Conservation (phyloP, 2,797 vertebrate genomes). For the Gephyroberyx darwinii region DNA sequence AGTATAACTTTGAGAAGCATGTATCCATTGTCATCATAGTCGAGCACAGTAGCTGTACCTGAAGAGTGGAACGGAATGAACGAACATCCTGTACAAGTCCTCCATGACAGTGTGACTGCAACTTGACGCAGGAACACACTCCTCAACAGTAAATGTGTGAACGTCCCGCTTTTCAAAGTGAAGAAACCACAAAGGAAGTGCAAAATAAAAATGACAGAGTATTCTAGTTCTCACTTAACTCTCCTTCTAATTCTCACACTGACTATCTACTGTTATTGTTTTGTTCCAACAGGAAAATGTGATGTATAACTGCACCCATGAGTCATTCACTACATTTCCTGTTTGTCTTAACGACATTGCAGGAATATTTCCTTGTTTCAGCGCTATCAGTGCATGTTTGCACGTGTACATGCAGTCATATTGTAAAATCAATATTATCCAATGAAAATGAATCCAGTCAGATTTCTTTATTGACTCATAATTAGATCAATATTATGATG, state of each 20-base stretch:
- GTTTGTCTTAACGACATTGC: conserved; percentile 52
- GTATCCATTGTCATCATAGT: background rate
- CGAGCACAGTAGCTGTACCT: background rate
- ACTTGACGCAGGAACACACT: conserved; percentile 4
- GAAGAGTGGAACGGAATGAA: conserved; percentile 1
- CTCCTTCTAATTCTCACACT: conserved; percentile 18
- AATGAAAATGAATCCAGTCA: background rate
- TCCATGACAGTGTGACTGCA: conserved; percentile 31
- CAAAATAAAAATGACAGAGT: no score
- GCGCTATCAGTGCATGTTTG: background rate
- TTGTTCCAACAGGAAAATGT: conserved; percentile 58
- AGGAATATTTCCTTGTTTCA: conserved; percentile 29
- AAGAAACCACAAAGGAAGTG: conserved; percentile 13
- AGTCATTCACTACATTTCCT: conserved; percentile 67
- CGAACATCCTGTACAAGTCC: conserved; percentile 46
- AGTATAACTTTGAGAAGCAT: background rate
- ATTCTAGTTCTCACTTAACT: no score
- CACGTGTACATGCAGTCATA: background rate
- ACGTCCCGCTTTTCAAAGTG: conserved; percentile 19
- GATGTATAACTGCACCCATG: conserved; percentile 39
- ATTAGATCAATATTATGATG: conserved; percentile 10
- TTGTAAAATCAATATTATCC: background rate
- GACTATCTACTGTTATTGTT: conserved; percentile 48
- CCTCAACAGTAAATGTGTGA: conserved; percentile 7
- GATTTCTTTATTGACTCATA: background rate